These are phyloP conservation scores for Lepidurus packardi DNA, from an alignment of 1,140 invertebrate species.

Conservation along the genomic window DNA sequence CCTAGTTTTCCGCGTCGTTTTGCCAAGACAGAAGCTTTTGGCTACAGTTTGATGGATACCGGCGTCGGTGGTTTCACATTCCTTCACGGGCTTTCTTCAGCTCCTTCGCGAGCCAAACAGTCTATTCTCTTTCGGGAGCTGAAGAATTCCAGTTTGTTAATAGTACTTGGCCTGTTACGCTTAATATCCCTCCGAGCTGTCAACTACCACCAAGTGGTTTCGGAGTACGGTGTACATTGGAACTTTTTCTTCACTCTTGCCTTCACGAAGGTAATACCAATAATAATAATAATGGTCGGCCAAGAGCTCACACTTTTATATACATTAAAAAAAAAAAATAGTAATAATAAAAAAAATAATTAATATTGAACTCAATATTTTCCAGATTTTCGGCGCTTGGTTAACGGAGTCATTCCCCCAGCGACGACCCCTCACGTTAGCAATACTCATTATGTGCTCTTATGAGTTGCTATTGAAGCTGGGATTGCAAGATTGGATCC, in stretches of 20 bases:
- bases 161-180: constrained; percentile 65
- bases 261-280: constrained; percentile 58
- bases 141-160: constrained; percentile 47
- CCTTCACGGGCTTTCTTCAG: constrained; percentile 68
- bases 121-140: not conserved
- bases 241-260: constrained; percentile 94
- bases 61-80: constrained; percentile 86
- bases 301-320: not conserved
- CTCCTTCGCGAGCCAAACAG: constrained; percentile 21
- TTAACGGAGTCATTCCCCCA: constrained; percentile 50
- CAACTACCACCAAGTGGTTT: constrained; percentile 77
- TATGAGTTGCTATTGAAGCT: constrained; percentile 64
- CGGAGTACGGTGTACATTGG: constrained; percentile 93
- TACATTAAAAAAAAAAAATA: not conserved
- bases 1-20: constrained; percentile 71
- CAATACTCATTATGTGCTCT: constrained; percentile 51
- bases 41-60: constrained; percentile 88
- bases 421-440: constrained; percentile 48
- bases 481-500: constrained; percentile 64
- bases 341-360: not conserved
- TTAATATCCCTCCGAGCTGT: constrained; percentile 48
- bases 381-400: constrained; percentile 55
- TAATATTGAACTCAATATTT: constrained; percentile 34
- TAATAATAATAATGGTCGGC: constrained; percentile 19
- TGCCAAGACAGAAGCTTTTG: constrained; percentile 79